Base-by-base conservation (phyloP, 2,888 invertebrate genomes). In the Trichopria drosophilae region DNA sequence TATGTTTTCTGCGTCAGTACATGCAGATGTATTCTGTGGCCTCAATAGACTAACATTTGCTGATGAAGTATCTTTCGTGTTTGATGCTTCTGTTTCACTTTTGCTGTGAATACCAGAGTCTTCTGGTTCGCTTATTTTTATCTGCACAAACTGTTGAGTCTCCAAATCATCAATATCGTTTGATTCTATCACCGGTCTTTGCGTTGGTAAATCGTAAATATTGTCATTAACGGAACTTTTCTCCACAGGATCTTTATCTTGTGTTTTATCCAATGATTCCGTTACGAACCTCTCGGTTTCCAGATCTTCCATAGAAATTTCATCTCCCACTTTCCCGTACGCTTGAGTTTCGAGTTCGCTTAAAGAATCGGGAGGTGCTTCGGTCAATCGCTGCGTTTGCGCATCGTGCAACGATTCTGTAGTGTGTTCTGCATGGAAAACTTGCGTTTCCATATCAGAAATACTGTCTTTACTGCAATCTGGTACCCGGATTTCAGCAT, bases 381-480 rank as follows among this genome's bases (percentile, higher is more conserved):
- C 36, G n/a, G 15, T 22, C 7, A 44, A 23, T 1, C 12, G 13
- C 31, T 50, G 47, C 7, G 52, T 50, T 24, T 51, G 51, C 10
- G 42, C 32, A 26, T 61, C 56, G 32, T 42, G 47, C 29, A 56
- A 50, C 16, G 20, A 31, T 9, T 47, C 36, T 19, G 6, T 12
- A n/a, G 9, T 10, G 9, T 26, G 9, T 26, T 12, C 9, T 12
- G 12, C 9, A 19, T 36, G 19, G 18, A 19, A 18, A 7, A n/a
- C 31, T 39, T 59, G 59, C 3, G 59, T 59, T 45, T 57, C 55
- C 32, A 52, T 44, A 1, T 59, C 55, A 43, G 42, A 52, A 47
- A 59, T 53, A 20, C 47, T 40, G 20, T 53, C 51, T 18, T 28
- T 19, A 12, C 12, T 20, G 18, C 16, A 23, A n/a, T 1, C 9